phyloP scores from a whole-genome alignment of 2,797 vertebrate species.

The Eospalax fontanierii region DNA sequence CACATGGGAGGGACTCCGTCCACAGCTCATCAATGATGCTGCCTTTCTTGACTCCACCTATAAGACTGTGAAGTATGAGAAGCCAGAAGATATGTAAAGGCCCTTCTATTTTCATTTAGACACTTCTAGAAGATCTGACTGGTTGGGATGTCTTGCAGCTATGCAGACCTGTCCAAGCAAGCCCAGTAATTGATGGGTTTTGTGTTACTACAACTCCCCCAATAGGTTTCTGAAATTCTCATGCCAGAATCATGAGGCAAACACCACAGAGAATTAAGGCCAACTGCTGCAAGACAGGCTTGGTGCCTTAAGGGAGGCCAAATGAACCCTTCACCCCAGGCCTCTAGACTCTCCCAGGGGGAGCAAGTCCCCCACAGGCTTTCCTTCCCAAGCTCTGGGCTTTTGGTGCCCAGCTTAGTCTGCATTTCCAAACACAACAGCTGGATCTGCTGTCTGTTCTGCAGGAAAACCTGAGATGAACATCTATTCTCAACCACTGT shows the following conservation, averaged over 20 bases:
- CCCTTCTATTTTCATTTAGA: neutral
- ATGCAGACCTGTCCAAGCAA: neutral
- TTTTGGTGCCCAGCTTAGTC: too few species aligned
- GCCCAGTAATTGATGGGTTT: neutral
- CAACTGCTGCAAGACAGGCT: neutral
- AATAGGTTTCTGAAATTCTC: constrained; percentile 1
- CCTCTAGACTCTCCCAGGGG: neutral
- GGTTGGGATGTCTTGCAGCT: neutral
- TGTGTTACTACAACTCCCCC: neutral
- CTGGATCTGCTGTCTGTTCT: neutral
- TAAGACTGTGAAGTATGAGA: neutral
- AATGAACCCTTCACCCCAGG: neutral
- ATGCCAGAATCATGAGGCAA: neutral
- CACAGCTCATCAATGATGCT: too few species aligned
- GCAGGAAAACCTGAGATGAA: neutral
- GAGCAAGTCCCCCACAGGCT: neutral
- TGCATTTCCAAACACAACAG: neutral
- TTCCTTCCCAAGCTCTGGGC: neutral
- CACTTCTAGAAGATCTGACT: neutral
- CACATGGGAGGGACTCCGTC: too few species aligned
- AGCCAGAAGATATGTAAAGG: neutral
- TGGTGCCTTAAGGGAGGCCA: neutral
- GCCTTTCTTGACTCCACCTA: neutral
- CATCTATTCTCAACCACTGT: neutral
- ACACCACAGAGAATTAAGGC: neutral